Conservation (phyloP, 2,888 invertebrate species). For the Dysmachus trigonus region DNA sequence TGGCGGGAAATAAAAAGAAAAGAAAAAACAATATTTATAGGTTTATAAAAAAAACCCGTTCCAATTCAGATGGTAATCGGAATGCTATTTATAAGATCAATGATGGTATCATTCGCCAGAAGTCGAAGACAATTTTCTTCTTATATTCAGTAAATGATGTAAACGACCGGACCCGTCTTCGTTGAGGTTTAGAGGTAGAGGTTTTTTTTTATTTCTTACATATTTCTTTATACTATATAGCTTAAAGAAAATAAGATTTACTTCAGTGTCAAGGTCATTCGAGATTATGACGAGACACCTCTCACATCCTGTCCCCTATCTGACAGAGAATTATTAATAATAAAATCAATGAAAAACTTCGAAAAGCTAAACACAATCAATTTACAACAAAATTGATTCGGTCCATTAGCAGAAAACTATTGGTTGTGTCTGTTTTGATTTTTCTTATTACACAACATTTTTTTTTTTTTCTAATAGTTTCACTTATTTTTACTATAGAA, state of each 20-base stretch:
- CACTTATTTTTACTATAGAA: too few species aligned
- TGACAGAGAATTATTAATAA: neutral
- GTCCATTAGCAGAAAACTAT: neutral
- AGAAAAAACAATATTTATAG: neutral
- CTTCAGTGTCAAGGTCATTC: neutral
- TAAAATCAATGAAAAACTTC: neutral
- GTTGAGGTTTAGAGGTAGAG: neutral
- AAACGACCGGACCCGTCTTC: neutral
- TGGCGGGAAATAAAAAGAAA: neutral
- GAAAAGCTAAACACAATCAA: neutral
- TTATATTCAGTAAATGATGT: neutral
- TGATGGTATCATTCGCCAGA: neutral
- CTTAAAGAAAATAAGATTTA: neutral
- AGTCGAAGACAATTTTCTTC: neutral
- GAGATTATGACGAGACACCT: neutral
- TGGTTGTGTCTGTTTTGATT: neutral
- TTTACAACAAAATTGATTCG: neutral
- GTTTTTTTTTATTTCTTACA: neutral
- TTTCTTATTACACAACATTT: neutral
- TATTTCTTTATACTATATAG: too few species aligned
- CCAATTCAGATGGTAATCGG: neutral
- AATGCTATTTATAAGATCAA: neutral
- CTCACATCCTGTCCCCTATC: neutral
- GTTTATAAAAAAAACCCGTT: too few species aligned
- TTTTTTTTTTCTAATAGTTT: neutral